Base-by-base conservation (phyloP, 1,140 invertebrate species). In the Dinoponera quadriceps region DNA sequence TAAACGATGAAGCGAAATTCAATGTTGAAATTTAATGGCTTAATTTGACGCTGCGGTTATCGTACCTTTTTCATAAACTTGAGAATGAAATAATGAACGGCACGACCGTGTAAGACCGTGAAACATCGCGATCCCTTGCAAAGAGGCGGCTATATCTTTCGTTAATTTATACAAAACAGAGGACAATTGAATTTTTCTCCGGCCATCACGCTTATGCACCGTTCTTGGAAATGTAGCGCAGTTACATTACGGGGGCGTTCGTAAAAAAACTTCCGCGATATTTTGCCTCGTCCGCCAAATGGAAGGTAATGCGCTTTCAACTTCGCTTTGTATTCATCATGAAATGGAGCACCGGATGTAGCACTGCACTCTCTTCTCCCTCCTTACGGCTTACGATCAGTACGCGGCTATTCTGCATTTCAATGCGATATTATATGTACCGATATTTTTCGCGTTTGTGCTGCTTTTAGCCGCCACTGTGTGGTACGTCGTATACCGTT, bases 331-430 rank as follows among this genome's bases (percentile, higher is more conserved):
- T 62, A 83, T 73, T 88, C 77, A 69, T 88, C 75, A 71, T 20
- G 29, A 18, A 14, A 16, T 51, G 14, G 14, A 54, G 14, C 48
- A 59, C 29, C 77, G 18, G 3, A 20, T n/a, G 29, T 20, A 33
- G 22, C 25, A 38, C 51, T 78, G 62, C 38, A 49, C 62, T 80
- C 80, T 78, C 54, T n/a, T 65, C 49, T 73, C 51, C 44, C 49
- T 68, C 74, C 68, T n/a, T n/a, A 84, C 85, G 68, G 81, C 78
- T 83, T 63, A 74, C 84, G 69, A 84, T 71, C 69, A n/a, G 20
- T 16, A 38, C 9, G n/a, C 13, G 60, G 33, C 18, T 78, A 51
- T 18, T 49, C 25, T 33, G 14, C 33, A 20, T 77, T 71, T 71
- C 65, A 69, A 18, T 20, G 54, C 51, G 16, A 18, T 71, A n/a